A percentile compares a stretch with the other conserved stretches of the same genome.
These are phyloP conservation scores for Petroica traversi DNA, from an alignment of 2,113 vertebrate genomes.

Conservation along the genomic window DNA sequence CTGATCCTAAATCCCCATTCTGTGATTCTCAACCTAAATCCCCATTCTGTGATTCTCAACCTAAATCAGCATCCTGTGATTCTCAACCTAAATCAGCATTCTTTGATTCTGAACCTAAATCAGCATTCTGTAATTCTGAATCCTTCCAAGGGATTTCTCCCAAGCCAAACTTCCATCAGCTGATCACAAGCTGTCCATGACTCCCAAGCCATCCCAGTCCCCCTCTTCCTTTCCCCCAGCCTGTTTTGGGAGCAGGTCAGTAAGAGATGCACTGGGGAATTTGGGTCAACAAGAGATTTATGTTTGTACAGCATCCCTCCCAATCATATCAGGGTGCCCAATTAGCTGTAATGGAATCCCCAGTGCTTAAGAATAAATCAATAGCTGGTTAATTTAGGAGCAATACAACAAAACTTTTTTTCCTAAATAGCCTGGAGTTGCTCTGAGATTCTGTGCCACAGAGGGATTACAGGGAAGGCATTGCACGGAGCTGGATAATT, in stretches of 20 bases:
- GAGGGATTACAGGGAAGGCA: not conserved
- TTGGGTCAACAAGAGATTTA: not conserved
- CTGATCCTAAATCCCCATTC: too few species aligned
- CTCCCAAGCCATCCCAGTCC: not conserved
- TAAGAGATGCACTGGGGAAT: not conserved
- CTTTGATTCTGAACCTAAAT: not conserved
- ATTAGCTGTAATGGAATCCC: conserved; percentile 31
- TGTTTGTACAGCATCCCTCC: not conserved
- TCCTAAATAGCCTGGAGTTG: not conserved
- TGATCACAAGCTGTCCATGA: not conserved
- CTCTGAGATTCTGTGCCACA: not conserved
- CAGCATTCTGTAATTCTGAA: not conserved
- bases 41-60: not conserved
- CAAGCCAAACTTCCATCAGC: not conserved
- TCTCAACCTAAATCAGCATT: not conserved
- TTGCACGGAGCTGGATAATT: not conserved
- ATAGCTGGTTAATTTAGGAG: conserved; percentile 14
- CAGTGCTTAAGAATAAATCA: conserved; percentile 35
- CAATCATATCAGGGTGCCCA: not conserved
- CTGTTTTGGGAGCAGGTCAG: not conserved
- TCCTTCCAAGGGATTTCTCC: not conserved
- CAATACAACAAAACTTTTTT: conserved; percentile 6
- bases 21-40: not conserved
- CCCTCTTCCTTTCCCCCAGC: not conserved
- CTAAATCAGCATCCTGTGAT: not conserved